phyloP scores from a whole-genome alignment of 2,113 vertebrate genomes.

The Neopipo cinnamomea region DNA sequence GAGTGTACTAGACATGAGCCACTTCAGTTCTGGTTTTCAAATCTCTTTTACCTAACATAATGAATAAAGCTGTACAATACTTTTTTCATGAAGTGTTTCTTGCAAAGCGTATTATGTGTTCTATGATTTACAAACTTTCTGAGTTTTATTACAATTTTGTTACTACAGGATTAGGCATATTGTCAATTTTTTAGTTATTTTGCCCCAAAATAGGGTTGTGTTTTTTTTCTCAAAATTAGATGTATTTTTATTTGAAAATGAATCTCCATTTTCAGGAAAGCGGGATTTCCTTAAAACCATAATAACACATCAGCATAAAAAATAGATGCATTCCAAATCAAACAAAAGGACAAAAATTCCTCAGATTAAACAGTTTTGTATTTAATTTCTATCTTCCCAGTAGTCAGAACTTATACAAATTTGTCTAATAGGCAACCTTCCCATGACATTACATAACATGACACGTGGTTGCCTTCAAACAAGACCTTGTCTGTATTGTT shows the following conservation, averaged over 20 bases:
- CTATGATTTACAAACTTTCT: not conserved
- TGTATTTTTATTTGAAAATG: not conserved
- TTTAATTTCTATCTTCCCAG: not conserved
- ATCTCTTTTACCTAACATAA: not conserved
- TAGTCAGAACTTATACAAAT: not conserved
- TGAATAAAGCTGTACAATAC: not conserved
- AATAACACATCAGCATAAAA: not conserved
- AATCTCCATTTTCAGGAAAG: not conserved
- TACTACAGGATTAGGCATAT: not conserved
- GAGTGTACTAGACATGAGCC: not conserved
- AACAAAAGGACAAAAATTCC: not conserved
- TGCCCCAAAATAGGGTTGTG: rapidly evolving
- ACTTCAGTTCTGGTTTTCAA: not conserved
- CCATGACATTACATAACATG: not conserved
- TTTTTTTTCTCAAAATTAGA: not conserved
- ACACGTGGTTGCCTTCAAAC: not conserved
- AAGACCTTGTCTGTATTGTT: not conserved
- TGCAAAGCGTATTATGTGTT: not conserved
- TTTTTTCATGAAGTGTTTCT: not conserved
- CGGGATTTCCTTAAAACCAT: not conserved
- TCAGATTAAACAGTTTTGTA: not conserved
- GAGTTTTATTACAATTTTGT: not conserved
- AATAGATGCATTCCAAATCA: not conserved
- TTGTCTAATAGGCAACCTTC: not conserved
- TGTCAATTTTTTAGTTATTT: not conserved